Base-by-base conservation (phyloP, 2,797 vertebrate genomes). In the Sebastiscus tertius region DNA sequence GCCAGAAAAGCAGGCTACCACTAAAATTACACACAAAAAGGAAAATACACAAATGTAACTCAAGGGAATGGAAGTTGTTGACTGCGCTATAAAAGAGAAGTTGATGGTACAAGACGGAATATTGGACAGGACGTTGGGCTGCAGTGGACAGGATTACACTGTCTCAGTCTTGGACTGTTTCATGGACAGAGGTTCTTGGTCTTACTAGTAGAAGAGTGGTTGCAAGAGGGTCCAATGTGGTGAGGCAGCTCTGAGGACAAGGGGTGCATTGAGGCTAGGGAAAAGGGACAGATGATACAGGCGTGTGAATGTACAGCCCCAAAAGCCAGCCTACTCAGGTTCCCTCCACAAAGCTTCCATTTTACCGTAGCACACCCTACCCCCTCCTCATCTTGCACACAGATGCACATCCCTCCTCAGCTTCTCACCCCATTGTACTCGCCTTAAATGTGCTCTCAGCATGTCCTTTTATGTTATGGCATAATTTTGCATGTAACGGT, bases 321-420 rank as follows among this genome's bases (percentile, higher is more conserved):
- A 72, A 89, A 91, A 88, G 54, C 64, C 65, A 80, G 70, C 83
- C 72, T 88, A 66, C 91, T 94, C 87, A 82, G 72, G 89, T 92
- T 94, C 85, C 88, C 80, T 85, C 80, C 73, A 95, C 93, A 94
- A 93, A 93, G 92, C 91, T 83, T 87, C 81, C 80, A 87, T 93
- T 94, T 92, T 87, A 87, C 70, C 82, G 36, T 46, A 46, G 66
- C 68, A 80, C 54, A 77, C 88, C 87, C 78, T 88, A 33, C 83
- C 87, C 87, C 77, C 29, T 27, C 73, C 66, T 82, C 72, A 80
- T 87, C 76, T 92, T 85, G 81, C 84, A 82, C 82, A 84, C 87
- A 88, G 67, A 92, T 86, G 78, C 86, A 82, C 68, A 60, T 39
- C 78, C 69, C 79, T 56, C 58, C 63, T 67, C 72, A 59, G 56